Evolutionary conservation across 1,140 invertebrate species (phyloP).

Genomic region (Oryctes rhinoceros): DNA sequence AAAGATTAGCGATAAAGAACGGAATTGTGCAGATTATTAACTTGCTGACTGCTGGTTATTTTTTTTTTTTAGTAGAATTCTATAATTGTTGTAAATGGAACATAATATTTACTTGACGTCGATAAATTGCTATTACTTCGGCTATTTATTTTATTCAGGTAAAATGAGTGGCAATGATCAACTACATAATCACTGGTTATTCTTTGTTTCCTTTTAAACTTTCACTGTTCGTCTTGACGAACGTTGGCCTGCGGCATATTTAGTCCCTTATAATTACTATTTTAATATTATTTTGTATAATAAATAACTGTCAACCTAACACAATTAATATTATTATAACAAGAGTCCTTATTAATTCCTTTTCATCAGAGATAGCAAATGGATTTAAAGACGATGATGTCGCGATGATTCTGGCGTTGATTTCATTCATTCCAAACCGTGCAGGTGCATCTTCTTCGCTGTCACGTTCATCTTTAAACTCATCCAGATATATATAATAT

Average conservation of each 20-base stretch:
- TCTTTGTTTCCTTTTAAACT: conserved; percentile 40
- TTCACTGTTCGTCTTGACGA: conserved; percentile 59
- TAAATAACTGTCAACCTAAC: conserved; percentile 57
- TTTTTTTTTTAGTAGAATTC: neutral
- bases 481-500: conserved; percentile 24
- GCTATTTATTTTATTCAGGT: conserved; percentile 46
- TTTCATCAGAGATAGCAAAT: conserved; percentile 27
- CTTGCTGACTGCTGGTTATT: conserved; percentile 58
- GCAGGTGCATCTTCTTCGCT: neutral
- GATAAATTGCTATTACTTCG: conserved; percentile 48
- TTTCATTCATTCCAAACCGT: neutral
- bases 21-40: conserved; percentile 59
- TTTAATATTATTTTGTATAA: conserved; percentile 38
- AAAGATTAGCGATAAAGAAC: neutral
- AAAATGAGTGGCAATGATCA: conserved; percentile 50
- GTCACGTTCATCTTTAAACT: conserved; percentile 22
- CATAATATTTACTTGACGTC: conserved; percentile 54
- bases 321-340: conserved; percentile 53
- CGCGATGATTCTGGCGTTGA: neutral
- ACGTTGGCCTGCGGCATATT: conserved; percentile 53
- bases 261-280: conserved; percentile 46
- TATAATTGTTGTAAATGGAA: conserved; percentile 48
- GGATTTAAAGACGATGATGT: conserved; percentile 23
- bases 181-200: conserved; percentile 54
- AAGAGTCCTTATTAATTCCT: conserved; percentile 45